Percentiles rank a stretch among this genome's conserved stretches.
phyloP scores from a whole-genome alignment of 2,113 vertebrate species.

The Neofelis nebulosa region DNA sequence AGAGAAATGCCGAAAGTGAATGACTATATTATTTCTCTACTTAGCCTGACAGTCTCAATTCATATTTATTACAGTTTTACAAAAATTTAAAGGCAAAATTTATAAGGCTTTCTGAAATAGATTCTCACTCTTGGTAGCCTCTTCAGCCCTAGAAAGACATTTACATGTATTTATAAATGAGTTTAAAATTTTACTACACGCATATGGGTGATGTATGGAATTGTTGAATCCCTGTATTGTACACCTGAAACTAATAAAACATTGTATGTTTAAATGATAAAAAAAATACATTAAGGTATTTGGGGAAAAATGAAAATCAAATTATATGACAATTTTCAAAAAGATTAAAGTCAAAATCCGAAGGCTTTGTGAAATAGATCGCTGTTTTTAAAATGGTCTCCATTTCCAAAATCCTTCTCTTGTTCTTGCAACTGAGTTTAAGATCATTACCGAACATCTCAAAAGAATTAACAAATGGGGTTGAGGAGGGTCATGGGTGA shows the following conservation, averaged over 20 bases:
- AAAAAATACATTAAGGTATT: not conserved
- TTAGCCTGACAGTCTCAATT: conserved; percentile 49
- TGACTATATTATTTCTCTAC: conserved; percentile 62
- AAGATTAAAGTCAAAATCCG: not conserved
- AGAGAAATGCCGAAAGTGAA: conserved; percentile 42
- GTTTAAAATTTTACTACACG: conserved; percentile 25
- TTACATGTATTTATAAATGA: not conserved
- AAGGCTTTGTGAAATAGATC: conserved; percentile 30
- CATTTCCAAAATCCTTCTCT: not conserved
- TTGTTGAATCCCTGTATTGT: not conserved
- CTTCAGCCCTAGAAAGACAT: not conserved
- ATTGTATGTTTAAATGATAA: not conserved
- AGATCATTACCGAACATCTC: not conserved
- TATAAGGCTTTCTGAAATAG: conserved; percentile 32
- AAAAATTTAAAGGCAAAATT: conserved; percentile 30
- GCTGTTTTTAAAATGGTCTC: not conserved
- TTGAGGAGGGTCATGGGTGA: not conserved
- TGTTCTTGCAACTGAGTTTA: not conserved
- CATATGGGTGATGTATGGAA: not conserved
- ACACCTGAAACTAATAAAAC: not conserved
- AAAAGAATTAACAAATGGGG: not conserved
- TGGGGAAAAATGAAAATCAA: not conserved
- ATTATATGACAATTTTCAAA: conserved; percentile 61
- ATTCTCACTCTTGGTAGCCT: not conserved
- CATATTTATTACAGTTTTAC: conserved; percentile 67